Conservation (phyloP, 2,888 invertebrate species). For the Imbricaverruca yamaguchii region DNA sequence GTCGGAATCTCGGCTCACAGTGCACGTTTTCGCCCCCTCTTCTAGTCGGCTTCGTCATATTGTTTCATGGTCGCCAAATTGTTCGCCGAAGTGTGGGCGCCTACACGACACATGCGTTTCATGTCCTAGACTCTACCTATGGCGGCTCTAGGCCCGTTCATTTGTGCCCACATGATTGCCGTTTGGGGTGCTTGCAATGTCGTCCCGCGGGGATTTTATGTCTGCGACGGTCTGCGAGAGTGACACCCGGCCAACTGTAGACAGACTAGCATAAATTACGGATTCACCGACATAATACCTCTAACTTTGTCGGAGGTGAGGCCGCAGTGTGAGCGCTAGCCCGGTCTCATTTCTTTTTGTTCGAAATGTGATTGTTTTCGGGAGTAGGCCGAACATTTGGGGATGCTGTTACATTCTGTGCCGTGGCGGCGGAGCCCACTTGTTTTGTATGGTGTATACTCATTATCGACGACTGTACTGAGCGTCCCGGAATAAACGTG, state of each 20-base stretch:
- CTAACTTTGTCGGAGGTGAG: neutral
- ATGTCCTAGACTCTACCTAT: slow-evolving; percentile 2
- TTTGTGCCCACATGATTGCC: neutral
- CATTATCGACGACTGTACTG: slow-evolving; percentile 17
- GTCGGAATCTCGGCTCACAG: neutral
- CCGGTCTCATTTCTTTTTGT: neutral
- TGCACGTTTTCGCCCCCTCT: neutral
- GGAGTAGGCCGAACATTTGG: neutral
- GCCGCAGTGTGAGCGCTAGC: neutral
- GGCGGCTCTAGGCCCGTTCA: slow-evolving; percentile 13
- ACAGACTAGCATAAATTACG: neutral
- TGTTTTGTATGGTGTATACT: slow-evolving; percentile 22
- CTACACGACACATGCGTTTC: neutral
- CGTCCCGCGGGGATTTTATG: neutral
- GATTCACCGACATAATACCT: slow-evolving; percentile 13
- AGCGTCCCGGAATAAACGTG: slow-evolving; percentile 20
- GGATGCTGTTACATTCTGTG: slow-evolving; percentile 15
- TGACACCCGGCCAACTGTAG: neutral
- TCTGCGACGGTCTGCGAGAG: neutral
- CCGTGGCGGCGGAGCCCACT: neutral
- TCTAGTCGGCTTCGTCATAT: slow-evolving; percentile 8
- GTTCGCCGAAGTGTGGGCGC: no score
- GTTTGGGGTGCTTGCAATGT: slow-evolving; percentile 16
- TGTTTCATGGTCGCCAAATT: slow-evolving; percentile 9
- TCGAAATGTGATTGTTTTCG: neutral